phyloP scores from a whole-genome alignment of 2,113 vertebrate species.

The Typhlomys cinereus region DNA sequence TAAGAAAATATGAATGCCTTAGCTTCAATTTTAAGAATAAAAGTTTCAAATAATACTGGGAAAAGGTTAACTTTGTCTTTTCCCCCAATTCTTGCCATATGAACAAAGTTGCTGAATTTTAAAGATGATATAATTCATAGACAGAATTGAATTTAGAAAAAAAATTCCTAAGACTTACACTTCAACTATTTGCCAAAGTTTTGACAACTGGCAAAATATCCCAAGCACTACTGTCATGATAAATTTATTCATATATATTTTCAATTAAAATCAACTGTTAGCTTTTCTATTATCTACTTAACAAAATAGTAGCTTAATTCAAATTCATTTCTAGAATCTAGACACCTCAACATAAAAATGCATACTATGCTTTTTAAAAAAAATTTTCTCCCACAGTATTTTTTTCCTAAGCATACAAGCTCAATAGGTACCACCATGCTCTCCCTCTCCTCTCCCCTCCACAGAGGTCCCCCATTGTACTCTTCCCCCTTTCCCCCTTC shows the following conservation, averaged over 20 bases:
- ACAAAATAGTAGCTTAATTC: background rate
- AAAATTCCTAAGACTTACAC: constrained; percentile 33
- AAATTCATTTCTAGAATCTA: background rate
- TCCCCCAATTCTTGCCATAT: constrained; percentile 42
- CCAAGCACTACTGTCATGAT: background rate
- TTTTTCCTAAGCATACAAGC: no score
- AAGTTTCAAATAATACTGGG: constrained; percentile 65
- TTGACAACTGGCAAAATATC: constrained; percentile 1
- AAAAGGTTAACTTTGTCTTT: constrained; percentile 57
- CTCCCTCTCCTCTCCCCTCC: no score
- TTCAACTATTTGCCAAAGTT: background rate
- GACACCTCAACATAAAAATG: no score
- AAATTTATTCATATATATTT: background rate
- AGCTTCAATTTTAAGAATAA: constrained; percentile 73
- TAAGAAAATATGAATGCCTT: constrained; percentile 75
- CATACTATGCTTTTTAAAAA: no score
- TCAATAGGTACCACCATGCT: no score
- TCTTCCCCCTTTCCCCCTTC: no score
- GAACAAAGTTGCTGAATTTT: constrained; percentile 57
- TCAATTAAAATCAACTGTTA: background rate
- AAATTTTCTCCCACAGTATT: no score
- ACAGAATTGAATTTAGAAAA: background rate
- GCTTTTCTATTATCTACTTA: background rate
- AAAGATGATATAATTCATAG: constrained; percentile 51
- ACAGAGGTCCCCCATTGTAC: no score